Conservation (phyloP, 2,888 invertebrate species). For the Sialis lutaria region DNA sequence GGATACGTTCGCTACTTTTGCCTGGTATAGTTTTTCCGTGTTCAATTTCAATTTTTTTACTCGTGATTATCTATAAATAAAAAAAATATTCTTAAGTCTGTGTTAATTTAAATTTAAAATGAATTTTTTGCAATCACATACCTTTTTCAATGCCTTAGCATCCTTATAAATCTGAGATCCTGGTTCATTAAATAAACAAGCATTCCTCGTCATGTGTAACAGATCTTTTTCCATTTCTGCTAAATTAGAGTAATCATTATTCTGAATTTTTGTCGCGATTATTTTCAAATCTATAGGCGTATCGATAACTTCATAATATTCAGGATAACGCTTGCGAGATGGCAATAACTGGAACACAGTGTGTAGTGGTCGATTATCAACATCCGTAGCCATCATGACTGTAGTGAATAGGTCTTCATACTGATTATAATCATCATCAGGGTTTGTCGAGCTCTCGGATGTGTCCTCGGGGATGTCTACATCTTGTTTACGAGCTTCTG, state of each 20-base stretch:
- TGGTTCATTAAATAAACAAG: constrained; percentile 90
- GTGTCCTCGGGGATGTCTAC: constrained; percentile 45
- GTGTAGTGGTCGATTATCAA: constrained; percentile 67
- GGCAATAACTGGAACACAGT: constrained; percentile 82
- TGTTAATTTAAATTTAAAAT: neutral
- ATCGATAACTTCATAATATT: constrained; percentile 88
- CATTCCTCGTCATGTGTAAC: constrained; percentile 80
- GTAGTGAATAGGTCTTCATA: constrained; percentile 82
- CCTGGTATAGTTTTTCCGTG: constrained; percentile 41
- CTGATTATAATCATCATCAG: constrained; percentile 56
- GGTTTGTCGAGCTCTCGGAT: constrained; percentile 52
- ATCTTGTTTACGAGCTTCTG: constrained; percentile 19
- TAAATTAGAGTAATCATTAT: constrained; percentile 58
- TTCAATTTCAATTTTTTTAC: constrained; percentile 54
- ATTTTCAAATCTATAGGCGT: constrained; percentile 87
- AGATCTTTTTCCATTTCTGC: constrained; percentile 81
- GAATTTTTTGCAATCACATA: constrained; percentile 22
- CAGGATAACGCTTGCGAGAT: constrained; percentile 82
- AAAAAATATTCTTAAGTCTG: constrained; percentile 8
- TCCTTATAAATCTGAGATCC: constrained; percentile 94
- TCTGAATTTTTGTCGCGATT: constrained; percentile 82
- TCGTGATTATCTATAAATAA: constrained; percentile 30
- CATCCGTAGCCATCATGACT: constrained; percentile 73
- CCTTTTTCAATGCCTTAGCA: constrained; percentile 74
- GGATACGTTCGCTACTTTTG: constrained; percentile 52